phyloP scores from a whole-genome alignment of 2,113 vertebrate species.

The Colius striatus region DNA sequence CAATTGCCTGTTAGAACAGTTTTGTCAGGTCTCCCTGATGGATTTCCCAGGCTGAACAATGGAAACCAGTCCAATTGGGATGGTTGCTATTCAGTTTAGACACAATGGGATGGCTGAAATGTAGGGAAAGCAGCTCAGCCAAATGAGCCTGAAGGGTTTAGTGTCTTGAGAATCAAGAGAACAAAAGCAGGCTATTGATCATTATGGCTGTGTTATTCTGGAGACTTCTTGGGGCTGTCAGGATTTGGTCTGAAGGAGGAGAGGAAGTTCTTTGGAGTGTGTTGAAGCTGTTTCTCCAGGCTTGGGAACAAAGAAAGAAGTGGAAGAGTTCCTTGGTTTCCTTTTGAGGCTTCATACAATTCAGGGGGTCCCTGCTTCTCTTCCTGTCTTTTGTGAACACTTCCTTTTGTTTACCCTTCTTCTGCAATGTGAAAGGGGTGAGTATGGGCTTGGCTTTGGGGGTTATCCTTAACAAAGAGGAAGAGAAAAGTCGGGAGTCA shows the following conservation, averaged over 20 bases:
- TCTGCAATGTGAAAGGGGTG: not conserved
- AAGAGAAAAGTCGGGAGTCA: not conserved
- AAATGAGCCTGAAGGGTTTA: conserved; percentile 29
- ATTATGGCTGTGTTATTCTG: conserved; percentile 17
- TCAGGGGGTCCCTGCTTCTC: not conserved
- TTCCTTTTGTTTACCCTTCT: not conserved
- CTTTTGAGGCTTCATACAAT: not conserved
- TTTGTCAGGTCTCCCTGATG: conserved; percentile 44
- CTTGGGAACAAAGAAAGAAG: not conserved
- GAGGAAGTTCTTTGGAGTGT: not conserved
- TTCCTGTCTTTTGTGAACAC: not conserved
- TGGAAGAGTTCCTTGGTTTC: not conserved
- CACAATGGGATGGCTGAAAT: conserved; percentile 52
- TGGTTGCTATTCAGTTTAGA: conserved; percentile 37
- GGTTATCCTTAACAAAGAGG: not conserved
- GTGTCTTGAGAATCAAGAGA: conserved; percentile 12
- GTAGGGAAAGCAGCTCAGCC: not conserved
- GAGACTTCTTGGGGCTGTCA: not conserved
- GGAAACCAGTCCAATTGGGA: conserved; percentile 1
- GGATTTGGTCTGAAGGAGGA: conserved; percentile 3
- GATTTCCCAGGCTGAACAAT: conserved; percentile 58
- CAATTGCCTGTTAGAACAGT: conserved; percentile 23
- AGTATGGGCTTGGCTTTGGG: conserved; percentile 2
- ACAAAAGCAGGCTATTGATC: conserved; percentile 42
- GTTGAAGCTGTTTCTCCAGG: not conserved